Percentiles rank a stretch among this genome's conserved stretches.
These are phyloP conservation scores for Phyllostomus discolor DNA, from an alignment of 2,113 vertebrate species.

Conservation along the genomic window DNA sequence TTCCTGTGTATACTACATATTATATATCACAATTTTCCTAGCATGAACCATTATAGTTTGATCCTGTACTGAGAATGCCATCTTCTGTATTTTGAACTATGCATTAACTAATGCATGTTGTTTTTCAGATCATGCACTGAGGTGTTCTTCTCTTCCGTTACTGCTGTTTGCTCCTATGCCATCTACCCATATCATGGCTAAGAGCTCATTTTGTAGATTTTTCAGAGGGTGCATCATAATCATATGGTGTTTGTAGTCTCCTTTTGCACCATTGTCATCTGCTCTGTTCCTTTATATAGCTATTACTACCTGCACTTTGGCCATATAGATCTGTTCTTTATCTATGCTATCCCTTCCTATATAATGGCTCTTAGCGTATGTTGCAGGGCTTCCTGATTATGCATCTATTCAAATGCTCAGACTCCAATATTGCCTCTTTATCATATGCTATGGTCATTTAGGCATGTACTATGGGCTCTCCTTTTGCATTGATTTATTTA, in stretches of 20 bases:
- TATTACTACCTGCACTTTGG: background rate
- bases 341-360: background rate
- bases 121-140: background rate
- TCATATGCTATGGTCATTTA: background rate
- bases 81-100: background rate
- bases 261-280: background rate
- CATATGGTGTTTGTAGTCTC: background rate
- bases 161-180: background rate
- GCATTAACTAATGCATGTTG: background rate
- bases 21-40: background rate
- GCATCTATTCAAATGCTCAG: background rate
- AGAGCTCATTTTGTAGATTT: background rate
- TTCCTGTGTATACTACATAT: background rate
- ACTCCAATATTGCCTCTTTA: background rate
- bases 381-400: background rate
- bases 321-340: background rate
- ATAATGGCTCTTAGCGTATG: background rate
- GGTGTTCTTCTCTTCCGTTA: background rate
- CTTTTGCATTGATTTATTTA: constrained; percentile 11
- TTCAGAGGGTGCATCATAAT: background rate
- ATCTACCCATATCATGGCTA: background rate
- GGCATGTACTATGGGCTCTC: background rate
- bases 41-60: background rate
- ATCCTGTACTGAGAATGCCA: background rate
- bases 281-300: background rate